phyloP scores from a whole-genome alignment of 2,888 invertebrate species.

The Polietes domitor region DNA sequence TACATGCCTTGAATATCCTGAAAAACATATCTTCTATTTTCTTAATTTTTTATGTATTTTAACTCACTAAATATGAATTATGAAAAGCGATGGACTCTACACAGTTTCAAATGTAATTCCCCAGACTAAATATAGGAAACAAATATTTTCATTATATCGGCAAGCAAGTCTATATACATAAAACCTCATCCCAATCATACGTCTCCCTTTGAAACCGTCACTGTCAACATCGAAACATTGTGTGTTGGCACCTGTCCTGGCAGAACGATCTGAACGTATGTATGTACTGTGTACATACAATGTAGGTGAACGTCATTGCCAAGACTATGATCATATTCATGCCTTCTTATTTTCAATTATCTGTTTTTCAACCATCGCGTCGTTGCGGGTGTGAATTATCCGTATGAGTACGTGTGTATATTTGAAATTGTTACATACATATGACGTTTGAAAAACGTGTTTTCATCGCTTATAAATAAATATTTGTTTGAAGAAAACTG shows the following conservation, averaged over 20 bases:
- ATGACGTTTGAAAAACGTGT: conserved; percentile 38
- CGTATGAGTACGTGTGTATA: conserved; percentile 47
- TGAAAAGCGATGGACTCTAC: too few species aligned
- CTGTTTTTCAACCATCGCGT: conserved; percentile 1
- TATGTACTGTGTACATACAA: background rate
- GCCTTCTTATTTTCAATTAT: conserved; percentile 31
- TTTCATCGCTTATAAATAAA: conserved; percentile 38
- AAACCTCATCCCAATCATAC: background rate
- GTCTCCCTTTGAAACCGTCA: background rate
- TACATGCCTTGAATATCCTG: too few species aligned
- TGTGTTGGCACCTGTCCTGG: conserved; percentile 41
- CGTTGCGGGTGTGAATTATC: conserved; percentile 5
- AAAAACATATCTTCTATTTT: too few species aligned
- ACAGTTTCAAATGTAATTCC: too few species aligned
- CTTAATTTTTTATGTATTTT: too few species aligned
- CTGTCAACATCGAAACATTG: background rate
- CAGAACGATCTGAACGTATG: background rate
- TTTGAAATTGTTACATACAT: conserved; percentile 56
- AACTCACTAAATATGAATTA: too few species aligned
- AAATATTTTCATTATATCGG: too few species aligned
- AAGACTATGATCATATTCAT: conserved; percentile 32
- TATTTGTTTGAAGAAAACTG: conserved; percentile 18
- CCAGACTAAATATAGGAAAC: too few species aligned
- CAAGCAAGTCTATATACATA: too few species aligned
- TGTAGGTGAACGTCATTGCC: conserved; percentile 37